Percentiles rank a stretch among this genome's conserved stretches.
Evolutionary conservation across 2,888 invertebrate genomes (phyloP).

Genomic region (Acrocyrtus sp.): DNA sequence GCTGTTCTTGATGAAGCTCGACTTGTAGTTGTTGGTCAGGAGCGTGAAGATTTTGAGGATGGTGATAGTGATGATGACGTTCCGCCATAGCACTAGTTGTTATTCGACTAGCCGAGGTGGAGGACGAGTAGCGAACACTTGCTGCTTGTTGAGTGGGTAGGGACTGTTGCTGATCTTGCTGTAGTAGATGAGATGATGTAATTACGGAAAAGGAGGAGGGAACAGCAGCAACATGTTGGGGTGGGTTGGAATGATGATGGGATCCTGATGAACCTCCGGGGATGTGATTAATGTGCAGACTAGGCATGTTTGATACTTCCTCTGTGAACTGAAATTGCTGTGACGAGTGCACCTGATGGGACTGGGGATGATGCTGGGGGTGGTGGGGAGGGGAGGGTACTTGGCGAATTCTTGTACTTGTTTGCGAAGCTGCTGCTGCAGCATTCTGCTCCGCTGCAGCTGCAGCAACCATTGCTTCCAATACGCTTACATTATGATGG

Average conservation of each 20-base stretch:
- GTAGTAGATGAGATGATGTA: constrained; percentile 26
- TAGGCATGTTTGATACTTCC: constrained; percentile 10
- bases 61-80: too few relatives aligned
- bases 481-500: constrained; percentile 35
- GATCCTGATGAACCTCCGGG: background rate
- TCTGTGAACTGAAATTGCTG: constrained; percentile 27
- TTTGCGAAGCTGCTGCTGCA: background rate
- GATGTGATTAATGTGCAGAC: constrained; percentile 19
- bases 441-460: constrained; percentile 15
- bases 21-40: constrained; percentile 27
- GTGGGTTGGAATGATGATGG: constrained; percentile 19
- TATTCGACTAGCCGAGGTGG: constrained; percentile 17
- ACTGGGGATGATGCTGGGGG: constrained; percentile 17
- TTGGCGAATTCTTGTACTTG: constrained; percentile 8
- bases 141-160: background rate
- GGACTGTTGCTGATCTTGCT: background rate
- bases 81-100: background rate
- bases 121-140: background rate
- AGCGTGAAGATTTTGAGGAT: too few relatives aligned
- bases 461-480: constrained; percentile 43
- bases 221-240: background rate
- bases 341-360: constrained; percentile 8
- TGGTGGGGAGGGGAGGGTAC: constrained; percentile 20
- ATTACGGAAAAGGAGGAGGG: constrained; percentile 26
- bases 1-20: constrained; percentile 38